Percentiles rank a stretch among this genome's conserved stretches.
phyloP scores from a whole-genome alignment of 1,140 invertebrate genomes.

The Cecropterus lyciades region DNA sequence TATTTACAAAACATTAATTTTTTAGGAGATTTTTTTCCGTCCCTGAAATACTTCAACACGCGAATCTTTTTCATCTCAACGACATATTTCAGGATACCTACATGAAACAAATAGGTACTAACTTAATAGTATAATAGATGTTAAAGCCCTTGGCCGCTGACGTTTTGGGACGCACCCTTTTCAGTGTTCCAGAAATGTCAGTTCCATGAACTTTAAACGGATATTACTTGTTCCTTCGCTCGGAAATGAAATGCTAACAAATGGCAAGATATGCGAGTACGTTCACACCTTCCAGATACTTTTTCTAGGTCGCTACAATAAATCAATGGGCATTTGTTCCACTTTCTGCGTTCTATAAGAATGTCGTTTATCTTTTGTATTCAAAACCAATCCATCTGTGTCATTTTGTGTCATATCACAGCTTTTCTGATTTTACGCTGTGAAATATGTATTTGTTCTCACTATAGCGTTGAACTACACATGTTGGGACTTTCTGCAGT shows the following conservation, averaged over 20 bases:
- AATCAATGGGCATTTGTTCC: constrained; percentile 29
- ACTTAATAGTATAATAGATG: not conserved
- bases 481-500: too few relatives aligned
- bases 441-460: too few relatives aligned
- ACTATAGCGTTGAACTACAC: too few relatives aligned
- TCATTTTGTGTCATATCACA: not conserved
- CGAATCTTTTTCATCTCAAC: too few relatives aligned
- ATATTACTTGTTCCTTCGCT: constrained; percentile 14
- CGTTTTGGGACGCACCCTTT: constrained; percentile 37
- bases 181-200: constrained; percentile 53
- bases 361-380: constrained; percentile 6
- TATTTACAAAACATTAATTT: too few relatives aligned
- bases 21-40: too few relatives aligned
- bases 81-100: too few relatives aligned
- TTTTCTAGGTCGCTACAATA: constrained; percentile 24
- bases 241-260: constrained; percentile 14
- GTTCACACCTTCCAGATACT: constrained; percentile 1
- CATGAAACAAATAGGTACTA: not conserved
- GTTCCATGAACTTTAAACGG: constrained; percentile 55
- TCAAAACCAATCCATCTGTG: not conserved
- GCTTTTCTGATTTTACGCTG: too few relatives aligned
- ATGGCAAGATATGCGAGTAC: constrained; percentile 10
- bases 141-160: not conserved
- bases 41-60: too few relatives aligned
- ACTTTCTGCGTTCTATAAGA: constrained; percentile 17